Percentiles rank a stretch among this genome's conserved stretches.
phyloP scores from a whole-genome alignment of 2,113 vertebrate genomes.

The Anguilla japonica region DNA sequence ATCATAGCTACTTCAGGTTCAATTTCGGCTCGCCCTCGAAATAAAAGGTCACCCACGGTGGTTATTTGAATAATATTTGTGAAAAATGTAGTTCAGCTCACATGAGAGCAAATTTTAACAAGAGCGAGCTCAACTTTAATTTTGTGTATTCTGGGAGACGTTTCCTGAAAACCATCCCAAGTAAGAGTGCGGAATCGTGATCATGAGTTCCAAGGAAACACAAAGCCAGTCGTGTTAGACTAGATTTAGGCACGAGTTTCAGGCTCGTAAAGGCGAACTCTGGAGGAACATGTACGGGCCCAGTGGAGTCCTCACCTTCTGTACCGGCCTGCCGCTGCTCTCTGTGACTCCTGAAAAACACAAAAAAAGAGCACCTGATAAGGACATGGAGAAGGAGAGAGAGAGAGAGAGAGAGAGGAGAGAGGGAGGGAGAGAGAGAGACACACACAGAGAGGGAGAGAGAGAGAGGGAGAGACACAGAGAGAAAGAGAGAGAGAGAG shows the following conservation, averaged over 20 bases:
- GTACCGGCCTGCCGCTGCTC: constrained; percentile 76
- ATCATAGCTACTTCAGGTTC: too few species aligned
- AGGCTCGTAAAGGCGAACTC: background rate
- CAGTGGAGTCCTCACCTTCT: constrained; percentile 79
- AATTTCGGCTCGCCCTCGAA: background rate
- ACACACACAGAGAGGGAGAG: too few species aligned
- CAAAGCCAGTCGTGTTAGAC: too few species aligned
- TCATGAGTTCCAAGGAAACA: too few species aligned
- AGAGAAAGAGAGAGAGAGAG: too few species aligned
- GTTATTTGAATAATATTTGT: background rate
- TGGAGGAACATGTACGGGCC: background rate
- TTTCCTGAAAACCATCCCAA: too few species aligned
- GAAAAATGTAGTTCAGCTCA: background rate
- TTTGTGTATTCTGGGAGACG: too few species aligned
- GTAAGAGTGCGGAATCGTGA: too few species aligned
- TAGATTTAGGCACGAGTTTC: too few species aligned
- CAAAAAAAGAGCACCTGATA: constrained; percentile 42
- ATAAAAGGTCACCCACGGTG: background rate
- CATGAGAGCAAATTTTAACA: background rate
- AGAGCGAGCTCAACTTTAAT: background rate
- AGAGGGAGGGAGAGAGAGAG: too few species aligned
- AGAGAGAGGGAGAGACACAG: too few species aligned
- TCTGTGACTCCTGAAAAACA: constrained; percentile 79
- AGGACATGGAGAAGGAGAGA: background rate
- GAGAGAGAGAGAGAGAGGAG: too few species aligned